Evolutionary conservation across 2,888 invertebrate species (phyloP), one percentile per base, ranked within the genome.

Genomic region (Halocaridina rubra): DNA sequence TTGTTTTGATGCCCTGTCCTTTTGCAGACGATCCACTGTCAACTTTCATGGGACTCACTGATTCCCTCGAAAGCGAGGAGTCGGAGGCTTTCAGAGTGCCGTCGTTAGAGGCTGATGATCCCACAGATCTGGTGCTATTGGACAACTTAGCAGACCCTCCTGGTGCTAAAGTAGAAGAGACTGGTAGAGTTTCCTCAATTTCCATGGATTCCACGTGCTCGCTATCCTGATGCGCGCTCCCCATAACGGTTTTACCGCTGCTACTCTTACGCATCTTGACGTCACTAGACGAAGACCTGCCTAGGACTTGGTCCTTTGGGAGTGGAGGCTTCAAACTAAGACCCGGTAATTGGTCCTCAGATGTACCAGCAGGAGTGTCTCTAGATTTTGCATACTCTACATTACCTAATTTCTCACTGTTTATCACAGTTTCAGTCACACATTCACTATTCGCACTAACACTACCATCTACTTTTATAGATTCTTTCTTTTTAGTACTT

Each of bases 51-150:
- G 86, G 84, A 77, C 86, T 86, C 22, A 80, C 67, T 53, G 86
- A 86, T 33, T 72, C 79, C 24, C 80, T 71, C 13, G 81, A 75
- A 27, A 86, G 10, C 39, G 84, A 80, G 24, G 84, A 86, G 19
- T 84, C 82, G 13, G 86, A 86, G 16, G 86, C 86, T 33, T 80
- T 86, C 16, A 84, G 69, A 5, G 86, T 84, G 8, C 80, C 84
- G 4, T 71, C 75, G 13, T 67, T 59, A 3, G 86, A 74, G n/a
- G 72, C 33, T 29, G 72, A 19, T 1, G 72, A 74, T 24, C 22
- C 72, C 22, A 74, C 39, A 22, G 72, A 74, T 24, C 22, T 46
- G 19, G 27, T 74, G 46, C 72, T 74, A 13, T 33, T 16, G 1
- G 72, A 74, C 7, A 74, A n/a, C 22, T 24, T 74, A 8, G 72